A percentile compares a stretch with the other conserved stretches of the same genome.
phyloP scores from a whole-genome alignment of 2,113 vertebrate genomes.

The Isurus oxyrinchus region DNA sequence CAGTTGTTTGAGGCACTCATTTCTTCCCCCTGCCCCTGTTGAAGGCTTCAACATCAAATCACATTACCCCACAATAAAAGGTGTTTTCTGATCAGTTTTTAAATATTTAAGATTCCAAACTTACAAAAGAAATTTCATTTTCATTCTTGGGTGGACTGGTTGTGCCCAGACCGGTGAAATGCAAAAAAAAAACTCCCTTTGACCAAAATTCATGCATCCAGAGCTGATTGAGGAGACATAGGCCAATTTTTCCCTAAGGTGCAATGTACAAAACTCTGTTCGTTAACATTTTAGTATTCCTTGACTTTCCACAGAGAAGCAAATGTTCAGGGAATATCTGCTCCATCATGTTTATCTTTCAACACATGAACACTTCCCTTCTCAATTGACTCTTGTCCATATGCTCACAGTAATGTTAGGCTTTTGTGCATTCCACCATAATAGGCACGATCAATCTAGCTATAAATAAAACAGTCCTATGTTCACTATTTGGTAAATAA shows the following conservation, averaged over 20 bases:
- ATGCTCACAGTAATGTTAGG: background rate
- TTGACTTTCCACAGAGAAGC: background rate
- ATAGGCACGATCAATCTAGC: background rate
- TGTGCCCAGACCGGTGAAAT: background rate
- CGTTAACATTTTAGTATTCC: slow-evolving; percentile 1
- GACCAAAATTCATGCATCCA: slow-evolving; percentile 1
- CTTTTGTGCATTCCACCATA: background rate
- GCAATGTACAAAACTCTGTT: slow-evolving; percentile 14
- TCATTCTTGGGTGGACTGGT: background rate
- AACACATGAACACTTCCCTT: slow-evolving; percentile 4
- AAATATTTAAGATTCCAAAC: background rate
- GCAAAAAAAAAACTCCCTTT: background rate
- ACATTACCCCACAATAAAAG: no score
- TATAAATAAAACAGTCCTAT: background rate
- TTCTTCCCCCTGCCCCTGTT: background rate
- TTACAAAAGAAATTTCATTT: background rate
- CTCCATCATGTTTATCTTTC: slow-evolving; percentile 10
- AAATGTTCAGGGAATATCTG: background rate
- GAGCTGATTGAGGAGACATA: background rate
- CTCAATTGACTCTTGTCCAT: slow-evolving; percentile 7
- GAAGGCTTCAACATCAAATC: background rate
- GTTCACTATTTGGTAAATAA: background rate
- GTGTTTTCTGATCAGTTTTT: background rate
- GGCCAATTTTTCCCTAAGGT: background rate
- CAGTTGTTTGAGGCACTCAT: background rate